These are phyloP conservation scores for Atrina japonica DNA, from an alignment of 2,888 invertebrate genomes.

Conservation along the genomic window DNA sequence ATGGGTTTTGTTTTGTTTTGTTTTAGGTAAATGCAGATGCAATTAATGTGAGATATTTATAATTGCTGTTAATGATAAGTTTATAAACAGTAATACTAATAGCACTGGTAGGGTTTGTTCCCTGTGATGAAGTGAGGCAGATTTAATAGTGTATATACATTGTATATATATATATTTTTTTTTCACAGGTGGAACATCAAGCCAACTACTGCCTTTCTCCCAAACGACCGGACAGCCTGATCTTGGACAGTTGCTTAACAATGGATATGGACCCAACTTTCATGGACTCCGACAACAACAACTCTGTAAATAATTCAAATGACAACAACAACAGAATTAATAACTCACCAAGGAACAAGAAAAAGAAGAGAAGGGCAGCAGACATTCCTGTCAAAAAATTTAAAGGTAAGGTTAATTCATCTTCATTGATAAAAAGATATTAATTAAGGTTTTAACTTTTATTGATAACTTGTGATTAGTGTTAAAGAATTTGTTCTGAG, in stretches of 20 bases:
- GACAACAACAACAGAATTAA: slow-evolving; percentile 53
- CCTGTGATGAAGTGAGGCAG: too few species aligned
- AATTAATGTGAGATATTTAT: too few species aligned
- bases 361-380: slow-evolving; percentile 73
- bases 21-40: too few species aligned
- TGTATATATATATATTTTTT: slow-evolving; percentile 31
- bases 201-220: slow-evolving; percentile 59
- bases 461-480: too few species aligned
- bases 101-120: too few species aligned
- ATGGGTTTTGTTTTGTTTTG: too few species aligned
- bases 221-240: slow-evolving; percentile 68
- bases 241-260: slow-evolving; percentile 70
- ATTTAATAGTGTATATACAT: too few species aligned
- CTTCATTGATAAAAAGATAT: too few species aligned
- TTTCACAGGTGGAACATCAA: slow-evolving; percentile 71
- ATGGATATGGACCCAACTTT: slow-evolving; percentile 69
- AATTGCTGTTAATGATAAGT: too few species aligned
- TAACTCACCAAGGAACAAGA: slow-evolving; percentile 59
- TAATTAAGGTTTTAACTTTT: too few species aligned
- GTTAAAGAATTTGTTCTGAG: too few species aligned
- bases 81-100: too few species aligned
- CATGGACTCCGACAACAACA: slow-evolving; percentile 58
- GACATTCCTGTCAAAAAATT: slow-evolving; percentile 75
- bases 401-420: slow-evolving; percentile 59
- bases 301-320: slow-evolving; percentile 41